These are phyloP conservation scores for Pardalotus punctatus DNA, from an alignment of 2,113 vertebrate genomes.

Conservation along the genomic window DNA sequence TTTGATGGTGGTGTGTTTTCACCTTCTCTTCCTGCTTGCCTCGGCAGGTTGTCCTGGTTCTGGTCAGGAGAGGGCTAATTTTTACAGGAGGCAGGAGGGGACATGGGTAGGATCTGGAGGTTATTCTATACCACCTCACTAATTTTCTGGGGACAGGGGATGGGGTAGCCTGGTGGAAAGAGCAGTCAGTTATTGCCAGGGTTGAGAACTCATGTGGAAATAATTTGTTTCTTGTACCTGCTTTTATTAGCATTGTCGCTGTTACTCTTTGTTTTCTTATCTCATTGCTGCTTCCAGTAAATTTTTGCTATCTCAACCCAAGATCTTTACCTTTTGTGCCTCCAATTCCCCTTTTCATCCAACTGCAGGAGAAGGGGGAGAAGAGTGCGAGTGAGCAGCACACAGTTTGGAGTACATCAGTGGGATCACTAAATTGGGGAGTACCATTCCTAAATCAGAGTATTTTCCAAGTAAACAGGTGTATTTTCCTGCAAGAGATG, in stretches of 20 bases:
- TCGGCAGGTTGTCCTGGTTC: neutral
- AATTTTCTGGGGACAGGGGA: neutral
- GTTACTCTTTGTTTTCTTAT: neutral
- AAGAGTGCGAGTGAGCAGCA: accelerated
- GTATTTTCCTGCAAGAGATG: neutral
- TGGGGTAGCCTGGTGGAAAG: neutral
- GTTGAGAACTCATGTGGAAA: accelerated
- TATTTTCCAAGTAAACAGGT: neutral
- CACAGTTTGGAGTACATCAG: neutral
- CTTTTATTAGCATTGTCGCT: neutral
- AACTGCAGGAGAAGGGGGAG: neutral
- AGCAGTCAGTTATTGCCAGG: neutral
- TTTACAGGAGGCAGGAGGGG: neutral
- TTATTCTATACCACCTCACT: neutral
- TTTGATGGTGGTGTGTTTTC: neutral
- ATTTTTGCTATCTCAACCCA: neutral
- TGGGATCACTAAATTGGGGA: neutral
- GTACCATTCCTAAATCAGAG: neutral
- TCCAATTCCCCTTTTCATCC: neutral
- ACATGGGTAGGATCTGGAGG: neutral
- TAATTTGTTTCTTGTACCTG: accelerated
- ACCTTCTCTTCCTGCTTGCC: neutral
- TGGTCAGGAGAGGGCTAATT: neutral
- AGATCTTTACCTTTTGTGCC: neutral
- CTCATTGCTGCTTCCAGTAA: neutral